Base-by-base conservation (phyloP, 2,113 vertebrate species). In the Nothoprocta pentlandii region DNA sequence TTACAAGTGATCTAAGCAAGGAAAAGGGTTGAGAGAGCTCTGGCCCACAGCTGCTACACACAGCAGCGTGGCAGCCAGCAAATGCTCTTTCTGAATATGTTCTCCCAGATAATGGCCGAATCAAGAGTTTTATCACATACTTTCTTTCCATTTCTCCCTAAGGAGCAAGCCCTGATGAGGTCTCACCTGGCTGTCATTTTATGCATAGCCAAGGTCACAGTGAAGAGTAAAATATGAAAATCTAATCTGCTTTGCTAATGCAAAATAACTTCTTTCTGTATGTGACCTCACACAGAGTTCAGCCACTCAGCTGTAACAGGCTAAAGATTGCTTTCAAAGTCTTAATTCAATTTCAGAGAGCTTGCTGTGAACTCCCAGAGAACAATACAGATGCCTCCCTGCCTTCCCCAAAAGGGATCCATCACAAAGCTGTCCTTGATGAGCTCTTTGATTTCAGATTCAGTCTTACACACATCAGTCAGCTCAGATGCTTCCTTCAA, bases 171-270 rank as follows among this genome's bases (percentile, higher is more conserved):
- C 11, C 42, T 12, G 10, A 4, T 70, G n/a, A 82, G 61, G 47
- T 93, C 26, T 95, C 75, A 93, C 75, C 80, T 92, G 64, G n/a
- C 56, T 96, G 70, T 77, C 21, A 8, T 90, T 87, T 89, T 51
- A 90, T 30, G 56, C 30, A 62, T 26, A 66, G 39, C 42, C 5
- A 56, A 95, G 92, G 91, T 96, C 93, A 90, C 26, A 46, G 69
- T 13, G 44, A 87, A 90, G 85, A 90, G 54, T 74, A 81, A 96
- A 96, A 92, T 86, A 97, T 46, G 85, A 91, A 97, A 96, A 94
- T 90, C 86, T 80, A 85, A 94, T 89, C 87, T 87, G 34, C 70
- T 93, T 96, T 81, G 81, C 39, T 81, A 67, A 88, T 89, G 73
- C 80, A 87, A 78, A 91, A 63, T 49, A 92, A 77, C 77, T 75